phyloP scores from a whole-genome alignment of 2,888 invertebrate genomes.

The Tachina grossa region DNA sequence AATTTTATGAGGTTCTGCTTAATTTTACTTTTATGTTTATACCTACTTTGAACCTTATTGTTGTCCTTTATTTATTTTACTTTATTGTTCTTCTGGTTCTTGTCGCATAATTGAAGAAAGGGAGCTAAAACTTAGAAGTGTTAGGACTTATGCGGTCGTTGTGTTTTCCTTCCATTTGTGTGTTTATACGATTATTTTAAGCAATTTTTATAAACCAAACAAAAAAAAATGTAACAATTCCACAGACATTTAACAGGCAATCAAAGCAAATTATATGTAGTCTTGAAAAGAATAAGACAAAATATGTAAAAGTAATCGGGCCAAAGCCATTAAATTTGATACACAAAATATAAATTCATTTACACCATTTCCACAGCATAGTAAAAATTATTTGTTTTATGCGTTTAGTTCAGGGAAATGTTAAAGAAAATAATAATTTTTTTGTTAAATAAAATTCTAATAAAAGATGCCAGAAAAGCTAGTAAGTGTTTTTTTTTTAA shows the following conservation, averaged over 20 bases:
- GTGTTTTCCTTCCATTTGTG: not conserved
- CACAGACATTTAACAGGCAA: conserved; percentile 33
- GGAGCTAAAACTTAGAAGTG: not conserved
- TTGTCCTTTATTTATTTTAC: not conserved
- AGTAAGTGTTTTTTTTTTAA: too few relatives aligned
- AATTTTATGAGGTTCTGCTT: conserved; percentile 8
- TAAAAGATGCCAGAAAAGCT: not conserved
- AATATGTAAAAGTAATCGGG: not conserved
- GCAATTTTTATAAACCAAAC: conserved; percentile 15
- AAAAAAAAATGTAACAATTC: conserved; percentile 18
- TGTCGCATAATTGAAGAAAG: not conserved
- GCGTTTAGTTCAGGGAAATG: not conserved
- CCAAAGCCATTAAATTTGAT: conserved; percentile 17
- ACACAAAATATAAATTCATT: conserved; percentile 7
- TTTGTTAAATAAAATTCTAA: not conserved
- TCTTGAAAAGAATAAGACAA: not conserved
- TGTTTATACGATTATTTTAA: not conserved
- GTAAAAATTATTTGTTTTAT: not conserved
- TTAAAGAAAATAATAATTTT: not conserved
- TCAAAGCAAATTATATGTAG: not conserved
- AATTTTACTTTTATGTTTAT: conserved; percentile 14
- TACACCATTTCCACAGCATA: conserved; percentile 34
- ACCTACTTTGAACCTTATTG: not conserved
- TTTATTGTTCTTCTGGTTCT: not conserved
- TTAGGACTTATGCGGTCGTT: not conserved